Percentiles rank a stretch among this genome's conserved stretches.
Conservation (phyloP, 2,113 vertebrate genomes). For the Oncorhynchus gorbuscha region DNA sequence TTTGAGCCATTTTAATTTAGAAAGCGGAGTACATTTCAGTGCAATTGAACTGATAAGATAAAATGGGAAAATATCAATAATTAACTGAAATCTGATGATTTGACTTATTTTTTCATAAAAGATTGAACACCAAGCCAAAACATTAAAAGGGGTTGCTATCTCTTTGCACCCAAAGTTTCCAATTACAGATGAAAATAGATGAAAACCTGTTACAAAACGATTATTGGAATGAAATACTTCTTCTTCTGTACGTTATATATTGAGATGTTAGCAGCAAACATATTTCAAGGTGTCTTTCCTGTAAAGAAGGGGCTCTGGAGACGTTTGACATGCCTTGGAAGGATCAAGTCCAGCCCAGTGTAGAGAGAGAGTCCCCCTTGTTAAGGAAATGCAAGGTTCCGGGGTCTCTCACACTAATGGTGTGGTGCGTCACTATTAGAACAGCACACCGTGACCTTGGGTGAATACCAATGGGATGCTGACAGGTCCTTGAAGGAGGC, state of each 20-base stretch:
- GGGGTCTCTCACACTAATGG: slow-evolving; percentile 48
- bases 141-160: slow-evolving; percentile 7
- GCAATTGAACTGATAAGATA: slow-evolving; percentile 37
- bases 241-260: too few relatives aligned
- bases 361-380: slow-evolving; percentile 45
- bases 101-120: slow-evolving; percentile 16
- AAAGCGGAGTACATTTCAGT: slow-evolving; percentile 22
- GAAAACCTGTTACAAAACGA: too few relatives aligned
- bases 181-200: slow-evolving; percentile 38
- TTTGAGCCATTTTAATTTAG: neutral
- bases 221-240: too few relatives aligned
- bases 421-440: slow-evolving; percentile 50
- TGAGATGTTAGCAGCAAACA: slow-evolving; percentile 3
- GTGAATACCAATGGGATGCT: slow-evolving; percentile 65
- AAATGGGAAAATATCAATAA: slow-evolving; percentile 34
- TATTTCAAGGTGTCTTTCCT: slow-evolving; percentile 14
- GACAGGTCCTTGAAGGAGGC: slow-evolving; percentile 56
- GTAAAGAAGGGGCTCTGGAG: slow-evolving; percentile 27
- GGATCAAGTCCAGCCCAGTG: slow-evolving; percentile 24
- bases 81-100: slow-evolving; percentile 35
- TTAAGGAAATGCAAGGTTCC: slow-evolving; percentile 58
- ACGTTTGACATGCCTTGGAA: slow-evolving; percentile 37
- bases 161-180: slow-evolving; percentile 20
- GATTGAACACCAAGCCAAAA: slow-evolving; percentile 26
- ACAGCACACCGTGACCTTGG: slow-evolving; percentile 36